Evolutionary conservation across 2,797 vertebrate genomes (phyloP).

Genomic region (Myoxocephalus aenaeus): DNA sequence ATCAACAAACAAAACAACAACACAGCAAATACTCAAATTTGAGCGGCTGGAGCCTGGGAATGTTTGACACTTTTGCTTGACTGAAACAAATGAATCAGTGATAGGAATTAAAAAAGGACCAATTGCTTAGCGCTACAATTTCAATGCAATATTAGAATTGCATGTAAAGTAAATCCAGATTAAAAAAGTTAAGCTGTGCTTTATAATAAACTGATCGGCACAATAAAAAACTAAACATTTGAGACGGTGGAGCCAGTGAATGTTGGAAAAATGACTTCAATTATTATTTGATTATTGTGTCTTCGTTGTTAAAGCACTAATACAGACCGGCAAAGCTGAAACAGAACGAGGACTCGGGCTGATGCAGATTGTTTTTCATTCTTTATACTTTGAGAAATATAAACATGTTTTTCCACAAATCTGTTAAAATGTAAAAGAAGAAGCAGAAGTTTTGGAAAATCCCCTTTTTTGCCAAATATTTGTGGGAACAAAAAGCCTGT

Average conservation of each 20-base stretch:
- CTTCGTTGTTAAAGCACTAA: neutral
- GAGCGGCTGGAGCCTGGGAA: neutral
- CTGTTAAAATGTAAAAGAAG: no score
- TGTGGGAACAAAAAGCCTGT: no score
- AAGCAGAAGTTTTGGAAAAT: no score
- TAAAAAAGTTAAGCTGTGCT: neutral
- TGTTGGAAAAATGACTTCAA: neutral
- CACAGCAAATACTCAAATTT: neutral
- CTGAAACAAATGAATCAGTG: neutral
- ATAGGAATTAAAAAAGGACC: neutral
- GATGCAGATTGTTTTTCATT: no score
- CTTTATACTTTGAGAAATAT: neutral
- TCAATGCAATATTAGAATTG: no score
- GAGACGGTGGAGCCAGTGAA: neutral
- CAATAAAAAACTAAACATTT: no score
- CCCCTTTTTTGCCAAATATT: no score
- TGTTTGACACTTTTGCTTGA: neutral
- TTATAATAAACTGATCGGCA: neutral
- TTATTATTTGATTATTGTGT: neutral
- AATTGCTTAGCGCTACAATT: neutral
- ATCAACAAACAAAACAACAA: neutral
- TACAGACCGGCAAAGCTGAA: no score
- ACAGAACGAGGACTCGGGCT: no score
- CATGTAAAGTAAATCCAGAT: neutral
- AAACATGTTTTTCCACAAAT: neutral